Conservation (phyloP, 1,140 invertebrate genomes). For the Drosophila hydei region DNA sequence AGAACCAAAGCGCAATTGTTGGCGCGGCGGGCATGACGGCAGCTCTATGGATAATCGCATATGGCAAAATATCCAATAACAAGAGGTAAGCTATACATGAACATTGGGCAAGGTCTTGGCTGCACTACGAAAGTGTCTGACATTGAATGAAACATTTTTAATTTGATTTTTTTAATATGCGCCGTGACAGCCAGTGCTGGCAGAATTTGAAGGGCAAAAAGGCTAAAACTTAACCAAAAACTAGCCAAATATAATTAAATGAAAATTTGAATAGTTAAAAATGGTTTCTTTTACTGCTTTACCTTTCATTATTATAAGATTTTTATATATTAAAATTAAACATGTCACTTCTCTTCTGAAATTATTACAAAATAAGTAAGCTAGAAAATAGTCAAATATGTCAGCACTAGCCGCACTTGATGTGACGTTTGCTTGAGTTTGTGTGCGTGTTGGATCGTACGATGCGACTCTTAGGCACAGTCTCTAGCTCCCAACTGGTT, state of each 20-base stretch:
- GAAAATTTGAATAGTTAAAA: background rate
- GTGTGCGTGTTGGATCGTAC: constrained; percentile 42
- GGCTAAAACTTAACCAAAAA: background rate
- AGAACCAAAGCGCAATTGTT: constrained; percentile 85
- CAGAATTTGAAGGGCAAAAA: background rate
- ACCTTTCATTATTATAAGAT: too few relatives aligned
- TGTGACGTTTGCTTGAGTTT: background rate
- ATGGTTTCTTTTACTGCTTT: too few relatives aligned
- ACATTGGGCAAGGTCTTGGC: constrained; percentile 62
- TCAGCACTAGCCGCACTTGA: background rate
- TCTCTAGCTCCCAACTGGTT: constrained; percentile 42
- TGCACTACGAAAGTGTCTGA: constrained; percentile 41
- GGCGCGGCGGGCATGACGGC: constrained; percentile 85
- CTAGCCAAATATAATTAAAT: background rate
- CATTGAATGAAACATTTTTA: constrained; percentile 51
- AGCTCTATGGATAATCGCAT: constrained; percentile 85
- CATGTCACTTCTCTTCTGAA: background rate
- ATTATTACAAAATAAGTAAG: too few relatives aligned
- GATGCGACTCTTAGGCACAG: constrained; percentile 23
- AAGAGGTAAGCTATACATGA: constrained; percentile 67
- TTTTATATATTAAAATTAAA: background rate
- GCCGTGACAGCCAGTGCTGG: background rate
- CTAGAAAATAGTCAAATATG: background rate
- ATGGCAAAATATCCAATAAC: constrained; percentile 84
- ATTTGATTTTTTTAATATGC: constrained; percentile 37